Base-by-base conservation (phyloP, 2,888 invertebrate species). In the Tenthredo livida region DNA sequence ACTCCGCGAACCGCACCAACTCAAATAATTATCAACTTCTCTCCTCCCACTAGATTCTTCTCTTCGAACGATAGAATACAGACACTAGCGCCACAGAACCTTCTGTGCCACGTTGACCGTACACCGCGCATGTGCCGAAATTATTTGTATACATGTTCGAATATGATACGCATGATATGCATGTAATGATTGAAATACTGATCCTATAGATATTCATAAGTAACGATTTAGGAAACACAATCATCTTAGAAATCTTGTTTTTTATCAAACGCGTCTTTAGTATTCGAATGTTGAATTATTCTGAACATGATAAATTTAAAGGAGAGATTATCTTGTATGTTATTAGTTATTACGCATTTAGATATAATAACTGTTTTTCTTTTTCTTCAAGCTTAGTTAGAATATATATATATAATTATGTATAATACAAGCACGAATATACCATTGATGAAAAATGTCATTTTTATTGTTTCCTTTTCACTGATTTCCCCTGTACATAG, bases 401-500 rank as follows among this genome's bases (percentile, higher is more conserved):
- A n/a, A n/a, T n/a, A n/a, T n/a, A n/a, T n/a, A n/a, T n/a, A n/a
- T n/a, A n/a, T n/a, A n/a, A n/a, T n/a, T n/a, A n/a, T n/a, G n/a
- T n/a, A n/a, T n/a, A n/a, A 50, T 33, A 50, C 6, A 77, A 54
- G 6, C 33, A 50, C 54, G 10, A 47, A 50, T 29, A 54, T 54
- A 77, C 17, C 29, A 61, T 58, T 43, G 61, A 80, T 80, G 80
- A 80, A 80, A 80, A 61, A 80, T 61, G 61, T 80, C 29, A 40
- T 61, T 80, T 61, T 80, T 80, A 80, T 80, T 80, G 47, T 33
- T 40, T 80, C 61, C 37, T 61, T 37, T 43, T 43, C 47, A 65
- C 80, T 40, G 61, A 61, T 61, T 61, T 80, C 61, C 61, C 80
- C 80, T 61, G 80, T 80, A 80, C 80, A 54, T 58, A 40, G 37